Percentiles rank a stretch among this genome's conserved stretches.
phyloP scores from a whole-genome alignment of 2,888 invertebrate genomes.

The Stegana nigrithorax region DNA sequence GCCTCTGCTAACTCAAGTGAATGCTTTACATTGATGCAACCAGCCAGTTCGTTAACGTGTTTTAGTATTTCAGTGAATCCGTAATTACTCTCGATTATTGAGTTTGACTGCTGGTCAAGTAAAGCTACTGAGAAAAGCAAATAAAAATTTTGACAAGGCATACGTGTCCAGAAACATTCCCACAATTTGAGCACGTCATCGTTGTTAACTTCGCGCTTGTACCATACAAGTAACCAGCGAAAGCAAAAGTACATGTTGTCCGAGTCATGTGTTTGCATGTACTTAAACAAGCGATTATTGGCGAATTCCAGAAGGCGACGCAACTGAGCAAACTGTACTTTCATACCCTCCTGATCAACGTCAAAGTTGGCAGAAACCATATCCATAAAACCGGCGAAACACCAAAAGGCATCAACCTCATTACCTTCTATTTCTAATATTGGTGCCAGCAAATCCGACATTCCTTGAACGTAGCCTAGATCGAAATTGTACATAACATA shows the following conservation, averaged over 20 bases:
- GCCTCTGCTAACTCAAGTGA: constrained; percentile 90
- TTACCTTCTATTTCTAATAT: constrained; percentile 85
- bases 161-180: constrained; percentile 96
- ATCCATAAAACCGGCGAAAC: constrained; percentile 98
- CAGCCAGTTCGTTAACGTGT: constrained; percentile 95
- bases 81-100: constrained; percentile 90
- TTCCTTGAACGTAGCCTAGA: constrained; percentile 95
- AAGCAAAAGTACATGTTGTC: constrained; percentile 99
- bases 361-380: constrained; percentile 93
- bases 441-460: constrained; percentile 97
- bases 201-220: constrained; percentile 93
- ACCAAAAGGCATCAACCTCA: constrained; percentile 99
- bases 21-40: constrained; percentile 84
- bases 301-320: constrained; percentile 84
- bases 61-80: constrained; percentile 97
- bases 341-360: constrained; percentile 97
- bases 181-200: constrained; percentile 90
- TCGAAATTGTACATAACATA: constrained; percentile 99
- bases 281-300: constrained; percentile 86
- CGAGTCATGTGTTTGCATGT: constrained; percentile 75
- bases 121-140: constrained; percentile 93
- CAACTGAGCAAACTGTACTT: constrained; percentile 87
- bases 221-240: constrained; percentile 95
- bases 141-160: constrained; percentile 96
- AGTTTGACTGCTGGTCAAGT: constrained; percentile 87